phyloP scores from a whole-genome alignment of 92 coral and sea anemone genomes.

The Desmophyllum pertusum region DNA sequence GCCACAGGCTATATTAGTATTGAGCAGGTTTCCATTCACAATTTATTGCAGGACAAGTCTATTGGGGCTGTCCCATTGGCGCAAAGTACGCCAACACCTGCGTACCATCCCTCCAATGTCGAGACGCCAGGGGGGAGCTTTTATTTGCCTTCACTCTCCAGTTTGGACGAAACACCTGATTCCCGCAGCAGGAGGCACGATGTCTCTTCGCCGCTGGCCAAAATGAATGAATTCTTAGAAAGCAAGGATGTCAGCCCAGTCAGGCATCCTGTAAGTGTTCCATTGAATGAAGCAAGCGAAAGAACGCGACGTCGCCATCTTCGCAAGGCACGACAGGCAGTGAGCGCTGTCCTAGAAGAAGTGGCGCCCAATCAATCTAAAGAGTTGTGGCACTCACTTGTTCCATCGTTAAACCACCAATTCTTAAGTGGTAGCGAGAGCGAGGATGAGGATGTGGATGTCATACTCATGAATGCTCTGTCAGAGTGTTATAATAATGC shows the following conservation, averaged over 20 bases:
- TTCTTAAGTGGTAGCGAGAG: background rate
- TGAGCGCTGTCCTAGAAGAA: conserved; percentile 20
- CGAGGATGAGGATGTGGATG: conserved; percentile 24
- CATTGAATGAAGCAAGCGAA: conserved; percentile 37
- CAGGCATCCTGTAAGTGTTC: conserved; percentile 31
- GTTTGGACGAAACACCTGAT: background rate
- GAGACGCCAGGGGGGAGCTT: background rate
- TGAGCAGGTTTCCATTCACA: background rate
- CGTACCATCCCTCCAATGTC: background rate
- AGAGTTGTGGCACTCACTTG: conserved; percentile 7
- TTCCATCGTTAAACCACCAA: conserved; percentile 16
- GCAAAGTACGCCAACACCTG: background rate
- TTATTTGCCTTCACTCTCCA: background rate
- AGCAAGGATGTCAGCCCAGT: conserved; percentile 41
- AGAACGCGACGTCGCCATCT: conserved; percentile 40
- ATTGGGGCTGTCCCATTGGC: background rate
- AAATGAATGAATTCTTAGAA: conserved; percentile 34
- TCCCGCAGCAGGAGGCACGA: conserved; percentile 11
- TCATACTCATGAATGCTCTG: conserved; percentile 41
- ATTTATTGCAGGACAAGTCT: background rate
- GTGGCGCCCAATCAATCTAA: conserved; percentile 18
- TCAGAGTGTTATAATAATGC: conserved; percentile 44
- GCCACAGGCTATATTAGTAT: too few species aligned
- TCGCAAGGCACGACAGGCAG: conserved; percentile 37
- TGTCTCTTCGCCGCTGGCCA: conserved; percentile 15